Conservation (phyloP, 1,140 invertebrate genomes). For the Drosophila serrata region DNA sequence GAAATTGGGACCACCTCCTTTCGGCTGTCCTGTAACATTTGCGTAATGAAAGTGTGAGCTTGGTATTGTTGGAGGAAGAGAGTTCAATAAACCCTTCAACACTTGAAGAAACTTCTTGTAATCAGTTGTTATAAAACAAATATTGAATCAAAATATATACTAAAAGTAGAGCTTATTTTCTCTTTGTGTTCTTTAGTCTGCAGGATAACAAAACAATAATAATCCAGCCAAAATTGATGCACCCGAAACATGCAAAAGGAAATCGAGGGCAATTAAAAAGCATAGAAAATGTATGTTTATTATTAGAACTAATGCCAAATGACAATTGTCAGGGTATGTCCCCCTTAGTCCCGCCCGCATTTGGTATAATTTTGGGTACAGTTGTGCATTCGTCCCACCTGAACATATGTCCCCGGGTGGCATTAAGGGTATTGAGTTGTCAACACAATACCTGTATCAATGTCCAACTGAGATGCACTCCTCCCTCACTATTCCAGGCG, state of each 20-base stretch:
- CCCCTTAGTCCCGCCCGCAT: slow-evolving; percentile 38
- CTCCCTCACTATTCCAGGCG: slow-evolving; percentile 9
- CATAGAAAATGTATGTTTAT: slow-evolving; percentile 63
- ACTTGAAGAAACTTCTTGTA: background rate
- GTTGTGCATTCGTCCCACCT: slow-evolving; percentile 56
- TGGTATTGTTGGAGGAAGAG: slow-evolving; percentile 13
- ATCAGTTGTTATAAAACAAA: background rate
- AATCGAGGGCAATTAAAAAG: slow-evolving; percentile 60
- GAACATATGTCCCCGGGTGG: slow-evolving; percentile 49
- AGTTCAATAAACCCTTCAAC: slow-evolving; percentile 67
- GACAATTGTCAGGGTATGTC: slow-evolving; percentile 57
- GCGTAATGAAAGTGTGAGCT: slow-evolving; percentile 43
- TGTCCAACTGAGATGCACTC: slow-evolving; percentile 51
- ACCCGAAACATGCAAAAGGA: slow-evolving; percentile 63
- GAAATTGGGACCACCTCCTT: slow-evolving; percentile 28
- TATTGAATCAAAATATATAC: too few species aligned
- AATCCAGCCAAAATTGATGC: slow-evolving; percentile 65
- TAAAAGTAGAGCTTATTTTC: background rate
- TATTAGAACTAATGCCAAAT: slow-evolving; percentile 70
- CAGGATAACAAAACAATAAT: slow-evolving; percentile 35
- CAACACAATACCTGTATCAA: slow-evolving; percentile 78
- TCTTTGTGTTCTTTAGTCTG: background rate
- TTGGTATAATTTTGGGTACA: slow-evolving; percentile 45
- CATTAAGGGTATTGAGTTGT: slow-evolving; percentile 53
- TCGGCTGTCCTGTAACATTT: slow-evolving; percentile 25